phyloP scores from a whole-genome alignment of 35 echinoderm and acorn worm species.

The Stichopus chloronotus region DNA sequence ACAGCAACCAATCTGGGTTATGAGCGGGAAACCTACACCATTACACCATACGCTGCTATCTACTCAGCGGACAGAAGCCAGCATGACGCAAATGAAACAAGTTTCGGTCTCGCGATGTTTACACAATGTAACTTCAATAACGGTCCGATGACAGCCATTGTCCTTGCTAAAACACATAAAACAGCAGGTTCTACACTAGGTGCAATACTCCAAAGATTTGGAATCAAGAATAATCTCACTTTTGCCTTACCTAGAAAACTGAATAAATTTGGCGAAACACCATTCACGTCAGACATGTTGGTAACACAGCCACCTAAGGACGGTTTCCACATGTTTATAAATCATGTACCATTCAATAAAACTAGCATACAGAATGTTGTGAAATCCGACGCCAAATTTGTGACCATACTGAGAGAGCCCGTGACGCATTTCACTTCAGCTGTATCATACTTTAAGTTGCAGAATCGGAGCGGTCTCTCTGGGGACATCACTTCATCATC shows the following conservation, averaged over 20 bases:
- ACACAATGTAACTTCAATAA: too few relatives aligned
- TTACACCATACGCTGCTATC: too few relatives aligned
- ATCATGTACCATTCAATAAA: conserved; percentile 27
- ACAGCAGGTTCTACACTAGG: background rate
- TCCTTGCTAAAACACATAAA: background rate
- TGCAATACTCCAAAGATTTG: background rate
- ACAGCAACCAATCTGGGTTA: too few relatives aligned
- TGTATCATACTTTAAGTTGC: background rate
- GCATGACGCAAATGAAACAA: too few relatives aligned
- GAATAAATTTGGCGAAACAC: background rate
- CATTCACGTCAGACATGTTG: background rate
- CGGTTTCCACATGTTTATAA: background rate
- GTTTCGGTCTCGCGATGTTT: too few relatives aligned
- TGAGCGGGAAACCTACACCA: too few relatives aligned
- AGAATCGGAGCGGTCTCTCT: background rate
- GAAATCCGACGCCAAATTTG: background rate
- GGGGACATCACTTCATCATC: background rate
- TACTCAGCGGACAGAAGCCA: too few relatives aligned
- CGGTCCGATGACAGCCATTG: too few relatives aligned
- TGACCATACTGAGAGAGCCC: background rate
- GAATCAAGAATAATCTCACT: background rate
- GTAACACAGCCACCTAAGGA: background rate
- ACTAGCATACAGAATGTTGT: background rate
- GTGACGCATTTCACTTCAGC: background rate
- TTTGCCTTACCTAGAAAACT: background rate